Percentiles rank a stretch among this genome's conserved stretches.
These are phyloP conservation scores for Drosophila paulistorum DNA, from an alignment of 1,140 invertebrate species.

Conservation along the genomic window DNA sequence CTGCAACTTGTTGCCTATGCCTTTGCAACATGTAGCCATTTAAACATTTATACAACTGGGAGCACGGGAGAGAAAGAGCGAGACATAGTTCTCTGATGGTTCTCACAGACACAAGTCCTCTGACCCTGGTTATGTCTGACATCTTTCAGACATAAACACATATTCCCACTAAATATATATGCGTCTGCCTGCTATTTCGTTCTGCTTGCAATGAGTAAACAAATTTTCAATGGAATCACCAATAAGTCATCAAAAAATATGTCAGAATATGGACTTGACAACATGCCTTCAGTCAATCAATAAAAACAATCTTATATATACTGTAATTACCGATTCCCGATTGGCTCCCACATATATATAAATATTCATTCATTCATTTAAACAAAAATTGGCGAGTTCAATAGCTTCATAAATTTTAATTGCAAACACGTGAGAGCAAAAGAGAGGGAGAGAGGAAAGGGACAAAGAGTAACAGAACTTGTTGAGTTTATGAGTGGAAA, in stretches of 20 bases:
- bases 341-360: slow-evolving; percentile 6
- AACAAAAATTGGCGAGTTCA: slow-evolving; percentile 62
- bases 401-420: slow-evolving; percentile 80
- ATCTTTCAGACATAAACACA: slow-evolving; percentile 71
- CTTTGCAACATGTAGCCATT: slow-evolving; percentile 36
- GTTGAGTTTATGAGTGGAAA: slow-evolving; percentile 16
- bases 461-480: slow-evolving; percentile 18
- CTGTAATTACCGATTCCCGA: neutral
- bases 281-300: slow-evolving; percentile 47
- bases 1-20: slow-evolving; percentile 35
- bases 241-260: slow-evolving; percentile 76
- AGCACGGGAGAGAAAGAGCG: neutral
- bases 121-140: slow-evolving; percentile 24
- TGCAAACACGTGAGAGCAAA: slow-evolving; percentile 63
- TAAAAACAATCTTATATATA: slow-evolving; percentile 23
- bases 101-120: slow-evolving; percentile 20
- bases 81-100: neutral
- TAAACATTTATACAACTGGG: neutral
- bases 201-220: slow-evolving; percentile 77
- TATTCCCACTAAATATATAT: slow-evolving; percentile 57
- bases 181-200: slow-evolving; percentile 51
- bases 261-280: slow-evolving; percentile 21
- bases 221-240: slow-evolving; percentile 82
- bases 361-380: slow-evolving; percentile 61
- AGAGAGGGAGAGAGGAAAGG: slow-evolving; percentile 7